These are phyloP conservation scores for Sesamia inferens DNA, from an alignment of 2,888 invertebrate genomes.

Conservation along the genomic window DNA sequence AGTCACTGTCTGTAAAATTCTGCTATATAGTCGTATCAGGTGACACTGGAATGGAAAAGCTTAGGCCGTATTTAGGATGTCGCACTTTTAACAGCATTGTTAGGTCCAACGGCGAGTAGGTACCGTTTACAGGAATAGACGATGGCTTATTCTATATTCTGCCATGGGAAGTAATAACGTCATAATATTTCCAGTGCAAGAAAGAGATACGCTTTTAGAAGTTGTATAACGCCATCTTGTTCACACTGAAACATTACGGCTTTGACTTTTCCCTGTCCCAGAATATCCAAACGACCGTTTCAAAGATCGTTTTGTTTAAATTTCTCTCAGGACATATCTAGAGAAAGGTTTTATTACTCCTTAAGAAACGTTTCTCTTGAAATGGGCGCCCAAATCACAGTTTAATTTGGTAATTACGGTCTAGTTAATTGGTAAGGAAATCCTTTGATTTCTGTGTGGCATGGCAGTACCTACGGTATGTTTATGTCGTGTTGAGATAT, in stretches of 20 bases:
- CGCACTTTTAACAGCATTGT: background rate
- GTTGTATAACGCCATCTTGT: background rate
- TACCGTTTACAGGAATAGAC: no score
- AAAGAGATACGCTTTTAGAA: background rate
- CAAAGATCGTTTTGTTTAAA: conserved; percentile 19
- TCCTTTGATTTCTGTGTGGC: conserved; percentile 64
- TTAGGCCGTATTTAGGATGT: conserved; percentile 8
- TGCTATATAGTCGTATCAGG: conserved; percentile 30
- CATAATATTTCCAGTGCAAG: background rate
- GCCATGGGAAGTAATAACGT: background rate
- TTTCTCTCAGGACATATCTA: conserved; percentile 19
- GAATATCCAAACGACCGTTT: conserved; percentile 17
- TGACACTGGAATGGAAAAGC: conserved; percentile 3
- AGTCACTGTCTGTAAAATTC: conserved; percentile 22
- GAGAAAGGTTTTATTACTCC: conserved; percentile 42
- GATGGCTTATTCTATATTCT: background rate
- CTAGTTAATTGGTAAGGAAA: conserved; percentile 68
- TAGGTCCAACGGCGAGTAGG: background rate
- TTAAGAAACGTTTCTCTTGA: conserved; percentile 28
- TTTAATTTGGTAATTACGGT: conserved; percentile 71
- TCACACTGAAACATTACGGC: background rate
- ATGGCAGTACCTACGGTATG: conserved; percentile 40
- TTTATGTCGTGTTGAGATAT: conserved; percentile 29
- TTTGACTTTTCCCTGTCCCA: background rate
- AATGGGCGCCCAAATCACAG: conserved; percentile 59